Evolutionary conservation across 1,140 invertebrate genomes (phyloP).

Genomic region (Monochamus saltuarius): DNA sequence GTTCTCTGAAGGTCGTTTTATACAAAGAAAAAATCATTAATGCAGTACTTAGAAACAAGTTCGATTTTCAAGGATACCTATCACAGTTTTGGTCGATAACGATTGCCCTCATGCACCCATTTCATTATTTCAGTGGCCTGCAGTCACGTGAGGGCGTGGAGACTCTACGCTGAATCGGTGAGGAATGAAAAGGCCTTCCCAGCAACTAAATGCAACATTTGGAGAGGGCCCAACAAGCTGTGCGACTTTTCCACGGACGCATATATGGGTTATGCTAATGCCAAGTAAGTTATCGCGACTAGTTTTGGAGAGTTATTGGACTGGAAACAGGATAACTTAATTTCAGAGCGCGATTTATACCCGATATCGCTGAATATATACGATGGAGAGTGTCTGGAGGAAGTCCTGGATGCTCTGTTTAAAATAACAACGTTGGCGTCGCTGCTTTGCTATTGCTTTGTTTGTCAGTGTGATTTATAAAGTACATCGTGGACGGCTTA

Average conservation of each 20-base stretch:
- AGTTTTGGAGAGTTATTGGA: not conserved
- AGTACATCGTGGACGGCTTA: too few species aligned
- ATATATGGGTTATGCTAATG: slow-evolving; percentile 63
- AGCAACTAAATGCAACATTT: slow-evolving; percentile 54
- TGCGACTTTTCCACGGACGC: slow-evolving; percentile 54
- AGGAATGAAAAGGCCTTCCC: slow-evolving; percentile 45
- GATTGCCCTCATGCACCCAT: not conserved
- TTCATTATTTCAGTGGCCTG: slow-evolving; percentile 58
- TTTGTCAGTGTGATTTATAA: too few species aligned
- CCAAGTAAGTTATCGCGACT: slow-evolving; percentile 23
- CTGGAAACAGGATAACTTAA: not conserved
- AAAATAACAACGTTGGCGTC: too few species aligned
- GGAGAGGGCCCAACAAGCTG: slow-evolving; percentile 44
- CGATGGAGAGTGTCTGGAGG: too few species aligned
- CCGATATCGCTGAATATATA: too few species aligned
- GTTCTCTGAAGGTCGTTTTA: too few species aligned
- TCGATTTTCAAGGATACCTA: too few species aligned
- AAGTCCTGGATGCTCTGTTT: too few species aligned
- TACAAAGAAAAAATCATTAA: too few species aligned
- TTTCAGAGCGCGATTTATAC: too few species aligned
- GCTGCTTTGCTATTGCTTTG: too few species aligned
- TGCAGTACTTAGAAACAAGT: too few species aligned
- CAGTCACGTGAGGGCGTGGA: slow-evolving; percentile 66
- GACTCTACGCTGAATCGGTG: slow-evolving; percentile 62
- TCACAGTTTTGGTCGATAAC: not conserved